Evolutionary conservation across 2,113 vertebrate species (phyloP).

Genomic region (Pyxicephalus adspersus): DNA sequence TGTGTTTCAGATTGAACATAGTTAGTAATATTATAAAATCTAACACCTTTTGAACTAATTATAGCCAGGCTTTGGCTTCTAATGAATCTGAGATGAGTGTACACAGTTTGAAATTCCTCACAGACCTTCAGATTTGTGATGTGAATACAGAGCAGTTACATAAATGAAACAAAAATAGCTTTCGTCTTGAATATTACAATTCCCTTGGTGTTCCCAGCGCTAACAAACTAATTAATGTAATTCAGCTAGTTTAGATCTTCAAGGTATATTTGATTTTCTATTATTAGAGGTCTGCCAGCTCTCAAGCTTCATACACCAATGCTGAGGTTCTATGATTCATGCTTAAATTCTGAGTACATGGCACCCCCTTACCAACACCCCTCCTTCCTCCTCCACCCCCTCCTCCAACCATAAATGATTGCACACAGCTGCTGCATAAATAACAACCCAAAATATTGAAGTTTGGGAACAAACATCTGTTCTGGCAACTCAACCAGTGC

Average conservation of each 20-base stretch:
- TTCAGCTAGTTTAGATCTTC: slow-evolving; percentile 26
- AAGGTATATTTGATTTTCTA: slow-evolving; percentile 45
- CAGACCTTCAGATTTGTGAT: slow-evolving; percentile 24
- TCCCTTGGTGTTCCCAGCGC: slow-evolving; percentile 1
- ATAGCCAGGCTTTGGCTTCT: slow-evolving; percentile 7
- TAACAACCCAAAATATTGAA: slow-evolving; percentile 33
- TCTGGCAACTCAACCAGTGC: slow-evolving; percentile 22
- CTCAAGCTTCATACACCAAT: not conserved
- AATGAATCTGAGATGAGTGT: slow-evolving; percentile 36
- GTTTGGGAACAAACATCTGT: slow-evolving; percentile 44
- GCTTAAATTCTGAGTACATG: not conserved
- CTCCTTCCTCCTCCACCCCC: not conserved
- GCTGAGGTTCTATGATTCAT: not conserved
- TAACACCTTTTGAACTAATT: slow-evolving; percentile 37
- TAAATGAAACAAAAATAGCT: slow-evolving; percentile 42
- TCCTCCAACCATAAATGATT: slow-evolving; percentile 31
- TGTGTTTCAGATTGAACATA: not conserved
- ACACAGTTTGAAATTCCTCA: slow-evolving; percentile 19
- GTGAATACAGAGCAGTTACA: slow-evolving; percentile 49
- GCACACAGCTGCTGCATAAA: slow-evolving; percentile 22
- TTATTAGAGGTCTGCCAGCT: slow-evolving; percentile 24
- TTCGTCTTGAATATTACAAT: slow-evolving; percentile 38
- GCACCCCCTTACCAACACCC: not conserved
- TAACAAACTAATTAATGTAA: slow-evolving; percentile 44
- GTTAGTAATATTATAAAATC: slow-evolving; percentile 30